Conservation (phyloP, 2,888 invertebrate species). For the Nemurella pictetii region DNA sequence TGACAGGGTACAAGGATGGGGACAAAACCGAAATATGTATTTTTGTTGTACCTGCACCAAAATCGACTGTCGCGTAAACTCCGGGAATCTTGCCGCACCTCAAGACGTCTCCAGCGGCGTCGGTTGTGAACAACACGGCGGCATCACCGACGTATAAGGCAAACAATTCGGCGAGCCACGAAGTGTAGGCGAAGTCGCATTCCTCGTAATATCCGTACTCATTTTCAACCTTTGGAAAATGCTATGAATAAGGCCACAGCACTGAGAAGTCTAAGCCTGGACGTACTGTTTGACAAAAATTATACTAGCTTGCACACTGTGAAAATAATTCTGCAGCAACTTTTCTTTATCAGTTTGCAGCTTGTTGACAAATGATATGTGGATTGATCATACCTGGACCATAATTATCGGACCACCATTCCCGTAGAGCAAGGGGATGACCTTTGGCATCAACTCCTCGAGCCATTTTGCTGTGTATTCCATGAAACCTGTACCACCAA, state of each 20-base stretch:
- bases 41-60: slow-evolving; percentile 57
- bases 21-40: too few relatives aligned
- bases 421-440: slow-evolving; percentile 59
- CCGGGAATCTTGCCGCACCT: slow-evolving; percentile 70
- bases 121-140: slow-evolving; percentile 82
- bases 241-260: too few relatives aligned
- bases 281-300: too few relatives aligned
- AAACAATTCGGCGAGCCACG: slow-evolving; percentile 67
- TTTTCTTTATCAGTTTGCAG: too few relatives aligned
- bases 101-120: slow-evolving; percentile 63
- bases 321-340: too few relatives aligned
- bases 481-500: slow-evolving; percentile 58
- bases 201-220: slow-evolving; percentile 85
- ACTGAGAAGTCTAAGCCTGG: too few relatives aligned
- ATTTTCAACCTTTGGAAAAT: slow-evolving; percentile 93
- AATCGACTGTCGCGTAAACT: slow-evolving; percentile 77
- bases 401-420: slow-evolving; percentile 86
- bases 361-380: too few relatives aligned
- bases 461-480: slow-evolving; percentile 57
- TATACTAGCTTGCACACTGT: too few relatives aligned
- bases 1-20: too few relatives aligned
- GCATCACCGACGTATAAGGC: slow-evolving; percentile 60
- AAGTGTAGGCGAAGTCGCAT: slow-evolving; percentile 71
- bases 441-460: slow-evolving; percentile 54
- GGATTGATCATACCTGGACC: slow-evolving; percentile 79